These are phyloP conservation scores for Hedya salicella DNA, from an alignment of 2,888 invertebrate genomes.

Conservation along the genomic window DNA sequence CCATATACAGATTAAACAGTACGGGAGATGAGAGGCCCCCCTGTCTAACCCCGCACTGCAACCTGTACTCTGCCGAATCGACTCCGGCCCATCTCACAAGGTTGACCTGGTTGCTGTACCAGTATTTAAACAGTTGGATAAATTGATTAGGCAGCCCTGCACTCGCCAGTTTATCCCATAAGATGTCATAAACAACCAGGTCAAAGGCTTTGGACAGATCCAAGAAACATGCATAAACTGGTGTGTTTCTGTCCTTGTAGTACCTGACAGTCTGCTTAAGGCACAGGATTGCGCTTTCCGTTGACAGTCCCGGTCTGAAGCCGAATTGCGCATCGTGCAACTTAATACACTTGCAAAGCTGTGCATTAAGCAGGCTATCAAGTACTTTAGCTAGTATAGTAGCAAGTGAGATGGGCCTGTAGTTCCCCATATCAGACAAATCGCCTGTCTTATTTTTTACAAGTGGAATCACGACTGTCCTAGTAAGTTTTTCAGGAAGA, in stretches of 20 bases:
- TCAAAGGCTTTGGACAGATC: background rate
- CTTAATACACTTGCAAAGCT: background rate
- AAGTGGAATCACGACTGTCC: too few relatives aligned
- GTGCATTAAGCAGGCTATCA: conserved; percentile 9
- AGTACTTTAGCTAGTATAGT: too few relatives aligned
- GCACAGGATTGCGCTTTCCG: conserved; percentile 2
- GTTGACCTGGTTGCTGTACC: conserved; percentile 2
- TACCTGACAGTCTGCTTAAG: conserved; percentile 9
- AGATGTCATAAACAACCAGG: background rate
- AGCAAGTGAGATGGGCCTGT: conserved; percentile 7
- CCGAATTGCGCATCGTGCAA: conserved; percentile 6
- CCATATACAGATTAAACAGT: too few relatives aligned
- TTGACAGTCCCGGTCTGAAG: background rate
- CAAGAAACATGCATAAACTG: background rate
- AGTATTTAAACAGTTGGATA: background rate
- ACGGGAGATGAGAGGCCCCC: too few relatives aligned
- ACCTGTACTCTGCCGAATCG: too few relatives aligned
- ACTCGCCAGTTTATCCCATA: background rate
- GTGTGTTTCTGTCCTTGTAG: conserved; percentile 10
- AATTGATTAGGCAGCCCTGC: background rate
- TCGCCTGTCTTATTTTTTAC: conserved; percentile 5
- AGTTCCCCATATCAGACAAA: background rate
- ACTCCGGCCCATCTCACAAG: too few relatives aligned
- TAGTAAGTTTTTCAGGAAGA: too few relatives aligned
- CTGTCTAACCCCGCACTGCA: background rate